These are phyloP conservation scores for Anolis sagrei DNA, from an alignment of 2,113 vertebrate genomes.

Conservation along the genomic window DNA sequence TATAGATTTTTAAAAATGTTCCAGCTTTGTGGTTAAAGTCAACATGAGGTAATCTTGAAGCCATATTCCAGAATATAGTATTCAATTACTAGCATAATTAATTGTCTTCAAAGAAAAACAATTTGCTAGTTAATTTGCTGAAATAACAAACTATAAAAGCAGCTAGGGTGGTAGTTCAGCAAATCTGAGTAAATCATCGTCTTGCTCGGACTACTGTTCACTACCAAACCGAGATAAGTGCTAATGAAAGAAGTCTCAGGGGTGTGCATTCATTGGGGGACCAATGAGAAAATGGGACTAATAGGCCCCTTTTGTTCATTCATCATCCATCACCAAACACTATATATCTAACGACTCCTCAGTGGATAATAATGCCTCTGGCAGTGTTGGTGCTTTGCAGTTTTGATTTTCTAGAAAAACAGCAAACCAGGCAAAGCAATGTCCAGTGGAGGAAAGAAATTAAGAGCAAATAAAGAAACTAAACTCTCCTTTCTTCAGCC, in stretches of 20 bases:
- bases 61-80: slow-evolving; percentile 20
- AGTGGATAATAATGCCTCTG: no score
- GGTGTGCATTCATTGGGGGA: background rate
- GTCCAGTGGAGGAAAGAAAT: background rate
- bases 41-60: slow-evolving; percentile 46
- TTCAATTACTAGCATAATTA: slow-evolving; percentile 42
- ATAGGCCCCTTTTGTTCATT: slow-evolving; percentile 17
- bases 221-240: slow-evolving; percentile 38
- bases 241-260: slow-evolving; percentile 39
- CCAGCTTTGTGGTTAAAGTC: slow-evolving; percentile 30
- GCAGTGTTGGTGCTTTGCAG: background rate
- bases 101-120: slow-evolving; percentile 62
- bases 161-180: slow-evolving; percentile 37
- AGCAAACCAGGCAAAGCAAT: background rate
- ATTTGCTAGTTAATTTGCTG: slow-evolving; percentile 70
- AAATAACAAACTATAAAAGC: slow-evolving; percentile 66
- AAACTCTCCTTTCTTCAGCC: background rate
- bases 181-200: slow-evolving; percentile 47
- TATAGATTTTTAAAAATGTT: slow-evolving; percentile 20
- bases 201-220: slow-evolving; percentile 40
- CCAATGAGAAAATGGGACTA: slow-evolving; percentile 6
- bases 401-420: background rate
- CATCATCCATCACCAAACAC: slow-evolving; percentile 5
- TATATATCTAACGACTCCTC: background rate
- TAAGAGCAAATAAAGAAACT: background rate